A percentile compares a stretch with the other conserved stretches of the same genome.
These are phyloP conservation scores for Laterallus jamaicensis DNA, from an alignment of 2,113 vertebrate species.

Conservation along the genomic window DNA sequence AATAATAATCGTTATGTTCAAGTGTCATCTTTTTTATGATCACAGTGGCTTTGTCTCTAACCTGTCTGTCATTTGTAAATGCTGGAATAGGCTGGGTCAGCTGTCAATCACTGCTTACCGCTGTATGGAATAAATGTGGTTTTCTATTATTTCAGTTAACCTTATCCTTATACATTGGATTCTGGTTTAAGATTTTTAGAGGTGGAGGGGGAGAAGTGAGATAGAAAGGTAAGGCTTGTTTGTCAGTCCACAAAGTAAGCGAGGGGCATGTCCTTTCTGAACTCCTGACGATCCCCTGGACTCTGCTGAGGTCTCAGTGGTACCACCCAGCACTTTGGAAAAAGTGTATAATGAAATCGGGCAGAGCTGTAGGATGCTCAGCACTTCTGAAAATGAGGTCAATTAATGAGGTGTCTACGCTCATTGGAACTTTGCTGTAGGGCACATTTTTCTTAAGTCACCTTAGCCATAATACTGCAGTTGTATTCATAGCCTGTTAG, in stretches of 20 bases:
- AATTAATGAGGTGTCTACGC: constrained; percentile 52
- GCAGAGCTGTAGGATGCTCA: constrained; percentile 51
- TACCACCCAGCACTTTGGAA: neutral
- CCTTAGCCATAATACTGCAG: constrained; percentile 2
- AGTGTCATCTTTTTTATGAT: neutral
- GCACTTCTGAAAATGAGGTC: constrained; percentile 66
- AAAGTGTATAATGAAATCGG: neutral
- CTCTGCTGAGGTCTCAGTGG: neutral
- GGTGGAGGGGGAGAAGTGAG: neutral
- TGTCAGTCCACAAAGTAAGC: neutral
- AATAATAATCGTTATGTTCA: constrained; percentile 7
- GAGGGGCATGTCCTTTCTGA: neutral
- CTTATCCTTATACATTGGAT: neutral
- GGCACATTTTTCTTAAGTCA: constrained; percentile 55
- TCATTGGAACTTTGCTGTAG: constrained; percentile 51
- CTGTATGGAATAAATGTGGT: neutral
- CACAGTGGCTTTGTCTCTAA: constrained; percentile 16
- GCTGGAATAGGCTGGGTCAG: constrained; percentile 5
- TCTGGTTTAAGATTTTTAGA: neutral
- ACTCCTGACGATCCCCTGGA: neutral
- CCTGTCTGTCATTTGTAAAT: constrained; percentile 1
- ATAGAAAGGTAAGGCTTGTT: neutral
- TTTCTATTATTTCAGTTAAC: neutral
- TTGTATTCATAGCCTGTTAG: constrained; percentile 25
- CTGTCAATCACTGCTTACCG: constrained; percentile 2